Conservation (phyloP, 2,888 invertebrate species). For the Xylocampa areola region DNA sequence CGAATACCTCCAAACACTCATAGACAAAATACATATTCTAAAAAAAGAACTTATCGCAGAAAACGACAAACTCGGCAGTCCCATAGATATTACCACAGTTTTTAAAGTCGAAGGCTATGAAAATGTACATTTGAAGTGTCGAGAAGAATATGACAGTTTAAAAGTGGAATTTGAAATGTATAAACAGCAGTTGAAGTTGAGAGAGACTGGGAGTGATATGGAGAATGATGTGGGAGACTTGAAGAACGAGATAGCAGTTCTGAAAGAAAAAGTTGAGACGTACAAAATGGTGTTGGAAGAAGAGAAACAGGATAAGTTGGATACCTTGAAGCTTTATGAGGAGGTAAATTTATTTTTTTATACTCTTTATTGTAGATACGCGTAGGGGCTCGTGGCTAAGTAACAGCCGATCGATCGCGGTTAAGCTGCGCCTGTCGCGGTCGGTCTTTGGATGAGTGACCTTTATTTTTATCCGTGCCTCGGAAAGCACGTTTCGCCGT, state of each 20-base stretch:
- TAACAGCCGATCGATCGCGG: too few species aligned
- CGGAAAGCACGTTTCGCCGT: too few species aligned
- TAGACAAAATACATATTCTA: conserved; percentile 91
- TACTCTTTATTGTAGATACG: too few species aligned
- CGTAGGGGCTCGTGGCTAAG: too few species aligned
- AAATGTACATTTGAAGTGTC: conserved; percentile 89
- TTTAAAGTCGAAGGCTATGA: conserved; percentile 84
- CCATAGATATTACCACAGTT: conserved; percentile 90
- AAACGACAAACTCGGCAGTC: conserved; percentile 90
- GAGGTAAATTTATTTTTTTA: too few species aligned
- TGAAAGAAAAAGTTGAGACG: conserved; percentile 92
- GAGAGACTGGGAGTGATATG: conserved; percentile 66
- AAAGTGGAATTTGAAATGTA: conserved; percentile 92
- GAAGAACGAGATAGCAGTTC: conserved; percentile 90
- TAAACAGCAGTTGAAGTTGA: conserved; percentile 81
- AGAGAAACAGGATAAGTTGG: conserved; percentile 91
- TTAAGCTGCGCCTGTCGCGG: too few species aligned
- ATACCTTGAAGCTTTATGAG: conserved; percentile 89
- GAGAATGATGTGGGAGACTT: conserved; percentile 82
- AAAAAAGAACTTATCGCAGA: conserved; percentile 90
- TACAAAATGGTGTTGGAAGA: conserved; percentile 91
- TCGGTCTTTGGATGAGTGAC: too few species aligned
- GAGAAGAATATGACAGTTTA: conserved; percentile 91
- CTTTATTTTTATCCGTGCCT: too few species aligned
- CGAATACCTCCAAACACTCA: conserved; percentile 88